A percentile compares a stretch with the other conserved stretches of the same genome.
Evolutionary conservation across 2,888 invertebrate genomes (phyloP).

Genomic region (Allolobophora icterica): DNA sequence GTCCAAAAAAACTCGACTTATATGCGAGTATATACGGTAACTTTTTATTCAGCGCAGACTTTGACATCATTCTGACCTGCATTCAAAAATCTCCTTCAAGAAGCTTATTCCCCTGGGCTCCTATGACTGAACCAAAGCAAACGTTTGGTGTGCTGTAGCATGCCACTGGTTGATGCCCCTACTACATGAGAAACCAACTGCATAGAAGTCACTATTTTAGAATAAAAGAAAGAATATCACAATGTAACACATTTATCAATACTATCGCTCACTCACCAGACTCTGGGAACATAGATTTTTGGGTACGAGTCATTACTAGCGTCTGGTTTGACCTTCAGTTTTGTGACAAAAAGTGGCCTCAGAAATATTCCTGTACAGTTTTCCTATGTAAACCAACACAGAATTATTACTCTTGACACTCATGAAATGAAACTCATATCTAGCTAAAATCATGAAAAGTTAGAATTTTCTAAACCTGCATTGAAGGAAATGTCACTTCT

Average conservation of each 20-base stretch:
- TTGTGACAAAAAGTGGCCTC: conserved; percentile 93
- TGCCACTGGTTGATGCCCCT: too few relatives aligned
- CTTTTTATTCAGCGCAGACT: not conserved
- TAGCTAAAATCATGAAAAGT: not conserved
- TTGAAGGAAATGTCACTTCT: not conserved
- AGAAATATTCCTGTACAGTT: conserved; percentile 94
- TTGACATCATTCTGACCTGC: not conserved
- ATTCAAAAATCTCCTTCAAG: not conserved
- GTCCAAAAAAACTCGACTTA: too few relatives aligned
- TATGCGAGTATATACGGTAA: too few relatives aligned
- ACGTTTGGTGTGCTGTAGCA: not conserved
- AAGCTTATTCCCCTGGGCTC: not conserved
- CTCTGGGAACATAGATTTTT: conserved; percentile 91
- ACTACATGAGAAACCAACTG: not conserved
- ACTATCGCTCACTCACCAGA: conserved; percentile 76
- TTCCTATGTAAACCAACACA: conserved; percentile 70
- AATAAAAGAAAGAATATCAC: not conserved
- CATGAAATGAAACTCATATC: not conserved
- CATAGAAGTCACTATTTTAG: not conserved
- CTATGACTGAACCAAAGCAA: not conserved
- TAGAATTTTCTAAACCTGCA: not conserved
- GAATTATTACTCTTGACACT: not conserved
- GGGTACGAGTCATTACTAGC: conserved; percentile 79
- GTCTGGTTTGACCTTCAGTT: conserved; percentile 89
- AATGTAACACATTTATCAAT: not conserved